Evolutionary conservation across 2,797 vertebrate species (phyloP), one percentile per base, ranked within the genome.

Genomic region (Morus bassanus): DNA sequence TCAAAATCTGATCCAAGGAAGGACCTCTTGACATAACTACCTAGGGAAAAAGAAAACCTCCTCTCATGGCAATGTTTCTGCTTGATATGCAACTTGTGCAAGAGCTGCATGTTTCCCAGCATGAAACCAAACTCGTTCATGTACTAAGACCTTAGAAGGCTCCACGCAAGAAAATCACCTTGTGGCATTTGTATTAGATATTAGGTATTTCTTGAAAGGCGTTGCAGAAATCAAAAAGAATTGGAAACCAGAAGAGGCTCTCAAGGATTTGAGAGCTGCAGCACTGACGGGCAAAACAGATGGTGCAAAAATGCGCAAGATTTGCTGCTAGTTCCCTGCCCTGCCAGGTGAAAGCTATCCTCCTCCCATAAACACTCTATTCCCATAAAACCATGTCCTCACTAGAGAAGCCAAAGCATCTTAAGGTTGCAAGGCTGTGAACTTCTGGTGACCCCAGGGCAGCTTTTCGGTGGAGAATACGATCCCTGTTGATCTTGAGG

Each of bases 81-180:
- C 33, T 83, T 0, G 0, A 7, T 27, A 13, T 19, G 18, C 22
- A 57, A 15, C 33, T n/a, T 65, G 16, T 46, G 60, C n/a, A 53
- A 91, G 50, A 80, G 37, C 35, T 59, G 18, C 21, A 12, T 0
- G 0, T 45, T 73, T 75, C 43, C 45, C 84, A 78, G 17, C 6
- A 11, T 4, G 45, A 85, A 74, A n/a, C 22, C 27, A 57, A 74
- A 43, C 18, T 22, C 61, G 33, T 45, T 48, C 43, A 5, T 1
- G 2, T 31, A 18, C 41, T 60, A 14, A 64, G 59, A 60, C 2
- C 30, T 64, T 7, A 2, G 45, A 68, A 83, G 68, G 13, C 13
- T 80, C 28, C 3, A 0, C 0, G 2, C 33, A 57, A 54, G 41
- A 82, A 91, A 76, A 74, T 50, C n/a, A 60, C 37, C 22, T 11